Percentiles rank a stretch among this genome's conserved stretches.
phyloP scores from a whole-genome alignment of 2,888 invertebrate species.

The Laspeyria flexula region DNA sequence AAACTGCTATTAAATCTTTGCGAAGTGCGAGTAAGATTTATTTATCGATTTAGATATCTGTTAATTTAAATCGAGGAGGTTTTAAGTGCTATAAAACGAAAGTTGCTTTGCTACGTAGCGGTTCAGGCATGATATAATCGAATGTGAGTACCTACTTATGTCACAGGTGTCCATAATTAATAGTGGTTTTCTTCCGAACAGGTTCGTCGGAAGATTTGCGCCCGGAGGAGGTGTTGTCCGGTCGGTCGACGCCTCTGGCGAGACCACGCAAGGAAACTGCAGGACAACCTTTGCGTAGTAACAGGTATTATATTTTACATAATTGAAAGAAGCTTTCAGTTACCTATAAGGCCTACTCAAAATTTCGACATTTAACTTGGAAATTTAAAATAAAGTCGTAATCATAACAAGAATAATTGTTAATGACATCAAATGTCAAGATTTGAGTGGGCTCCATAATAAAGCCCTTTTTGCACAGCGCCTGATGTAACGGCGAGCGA shows the following conservation, averaged over 20 bases:
- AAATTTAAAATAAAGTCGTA: no score
- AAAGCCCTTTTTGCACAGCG: no score
- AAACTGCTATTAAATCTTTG: no score
- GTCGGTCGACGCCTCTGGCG: constrained; percentile 88
- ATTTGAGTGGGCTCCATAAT: no score
- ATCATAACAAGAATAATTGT: no score
- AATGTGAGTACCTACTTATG: constrained; percentile 6
- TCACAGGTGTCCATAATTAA: constrained; percentile 27
- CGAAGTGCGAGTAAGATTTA: no score
- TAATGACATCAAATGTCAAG: no score
- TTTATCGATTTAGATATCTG: no score
- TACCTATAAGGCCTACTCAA: no score
- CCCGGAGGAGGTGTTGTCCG: constrained; percentile 83
- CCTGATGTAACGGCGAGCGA: constrained; percentile 8
- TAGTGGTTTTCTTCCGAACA: constrained; percentile 39
- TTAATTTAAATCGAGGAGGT: constrained; percentile 18
- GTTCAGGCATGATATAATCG: constrained; percentile 6
- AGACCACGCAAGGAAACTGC: constrained; percentile 89
- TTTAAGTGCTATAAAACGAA: constrained; percentile 12
- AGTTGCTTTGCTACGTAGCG: constrained; percentile 9
- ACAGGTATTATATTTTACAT: constrained; percentile 77
- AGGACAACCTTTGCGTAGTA: constrained; percentile 87
- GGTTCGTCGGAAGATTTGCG: constrained; percentile 81
- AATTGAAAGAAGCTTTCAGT: no score
- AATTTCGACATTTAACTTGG: no score